Conservation (phyloP, 1,140 invertebrate genomes). For the Rhyacophila brunnea region DNA sequence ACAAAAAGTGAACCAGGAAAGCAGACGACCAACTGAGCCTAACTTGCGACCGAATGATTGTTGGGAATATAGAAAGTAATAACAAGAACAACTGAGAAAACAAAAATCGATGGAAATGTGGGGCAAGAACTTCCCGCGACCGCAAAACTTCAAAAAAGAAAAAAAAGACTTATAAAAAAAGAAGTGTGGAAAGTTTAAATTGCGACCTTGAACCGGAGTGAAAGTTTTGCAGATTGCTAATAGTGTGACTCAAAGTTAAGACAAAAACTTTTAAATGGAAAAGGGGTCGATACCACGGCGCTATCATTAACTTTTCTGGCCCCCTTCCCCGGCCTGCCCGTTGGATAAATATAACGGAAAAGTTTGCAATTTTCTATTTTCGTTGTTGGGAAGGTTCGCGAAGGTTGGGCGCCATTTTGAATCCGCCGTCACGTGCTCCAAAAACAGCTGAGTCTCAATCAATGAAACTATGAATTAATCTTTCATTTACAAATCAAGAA, state of each 20-base stretch:
- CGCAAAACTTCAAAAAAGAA: constrained; percentile 23
- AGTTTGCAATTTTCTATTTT: constrained; percentile 38
- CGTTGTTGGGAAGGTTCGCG: constrained; percentile 12
- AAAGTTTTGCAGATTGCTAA: constrained; percentile 56
- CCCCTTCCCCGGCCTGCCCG: constrained; percentile 16
- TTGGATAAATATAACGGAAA: constrained; percentile 39
- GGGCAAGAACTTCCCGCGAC: constrained; percentile 26
- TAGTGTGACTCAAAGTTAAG: constrained; percentile 46
- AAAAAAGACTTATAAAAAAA: constrained; percentile 32
- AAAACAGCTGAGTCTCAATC: constrained; percentile 11
- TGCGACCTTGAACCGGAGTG: constrained; percentile 55
- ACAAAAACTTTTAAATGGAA: constrained; percentile 49
- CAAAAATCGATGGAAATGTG: constrained; percentile 33
- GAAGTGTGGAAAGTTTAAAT: constrained; percentile 53
- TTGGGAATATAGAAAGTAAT: constrained; percentile 30
- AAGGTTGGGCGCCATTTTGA: constrained; percentile 30
- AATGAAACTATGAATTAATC: neutral
- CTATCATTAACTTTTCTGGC: constrained; percentile 38
- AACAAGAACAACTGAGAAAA: constrained; percentile 25
- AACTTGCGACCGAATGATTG: constrained; percentile 17
- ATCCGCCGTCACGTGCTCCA: constrained; percentile 2
- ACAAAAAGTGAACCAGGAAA: constrained; percentile 21
- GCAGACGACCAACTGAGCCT: constrained; percentile 1
- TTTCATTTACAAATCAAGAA: neutral
- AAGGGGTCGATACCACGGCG: constrained; percentile 43